These are phyloP conservation scores for Cremastinae sp. DNA, from an alignment of 2,888 invertebrate species.

Conservation along the genomic window DNA sequence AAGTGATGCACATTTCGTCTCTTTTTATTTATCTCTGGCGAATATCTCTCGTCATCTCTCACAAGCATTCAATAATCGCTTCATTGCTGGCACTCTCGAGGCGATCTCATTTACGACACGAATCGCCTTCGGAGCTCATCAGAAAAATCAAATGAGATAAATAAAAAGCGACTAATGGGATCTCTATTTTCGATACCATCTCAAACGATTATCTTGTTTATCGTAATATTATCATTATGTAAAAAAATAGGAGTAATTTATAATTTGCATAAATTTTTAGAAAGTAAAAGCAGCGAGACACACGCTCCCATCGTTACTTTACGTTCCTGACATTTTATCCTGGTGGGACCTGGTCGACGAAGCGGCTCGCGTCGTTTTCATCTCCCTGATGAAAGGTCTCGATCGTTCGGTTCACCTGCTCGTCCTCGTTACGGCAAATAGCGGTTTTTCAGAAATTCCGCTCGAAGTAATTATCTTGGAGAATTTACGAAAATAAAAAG, in stretches of 20 bases:
- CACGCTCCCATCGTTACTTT: constrained; percentile 83
- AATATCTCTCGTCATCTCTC: neutral
- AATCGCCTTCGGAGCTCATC: too few species aligned
- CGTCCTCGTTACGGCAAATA: constrained; percentile 74
- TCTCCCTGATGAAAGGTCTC: constrained; percentile 73
- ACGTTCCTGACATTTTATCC: constrained; percentile 75
- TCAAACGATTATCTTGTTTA: too few species aligned
- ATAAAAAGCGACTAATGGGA: too few species aligned
- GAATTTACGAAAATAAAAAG: neutral
- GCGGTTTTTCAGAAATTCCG: constrained; percentile 69
- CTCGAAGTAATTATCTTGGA: constrained; percentile 66
- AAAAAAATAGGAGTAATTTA: too few species aligned
- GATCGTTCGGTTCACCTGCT: constrained; percentile 76
- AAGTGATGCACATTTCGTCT: constrained; percentile 80
- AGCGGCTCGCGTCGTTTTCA: constrained; percentile 75
- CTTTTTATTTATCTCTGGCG: neutral
- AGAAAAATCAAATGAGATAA: too few species aligned
- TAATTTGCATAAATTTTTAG: too few species aligned
- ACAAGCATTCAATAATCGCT: too few species aligned
- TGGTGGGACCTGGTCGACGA: constrained; percentile 79
- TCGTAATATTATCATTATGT: too few species aligned
- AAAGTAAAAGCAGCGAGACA: constrained; percentile 89
- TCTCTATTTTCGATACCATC: too few species aligned
- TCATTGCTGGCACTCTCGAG: too few species aligned
- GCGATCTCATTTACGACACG: neutral